Evolutionary conservation across 2,113 vertebrate species (phyloP).

Genomic region (Micromys minutus): DNA sequence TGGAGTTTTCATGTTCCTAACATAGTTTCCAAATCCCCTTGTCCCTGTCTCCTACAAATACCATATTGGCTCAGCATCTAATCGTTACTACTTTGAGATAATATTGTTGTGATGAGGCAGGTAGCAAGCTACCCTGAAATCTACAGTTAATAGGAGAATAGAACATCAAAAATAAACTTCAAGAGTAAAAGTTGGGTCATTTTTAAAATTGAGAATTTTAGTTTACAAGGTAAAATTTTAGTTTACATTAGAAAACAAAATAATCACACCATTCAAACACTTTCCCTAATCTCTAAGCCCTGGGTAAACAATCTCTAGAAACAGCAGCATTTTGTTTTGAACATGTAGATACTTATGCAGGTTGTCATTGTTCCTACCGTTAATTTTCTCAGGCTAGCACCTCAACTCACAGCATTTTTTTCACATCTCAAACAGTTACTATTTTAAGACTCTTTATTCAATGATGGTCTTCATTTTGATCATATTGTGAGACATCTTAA

Average conservation of each 20-base stretch:
- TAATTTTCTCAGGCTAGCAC: background rate
- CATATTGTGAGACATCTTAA: constrained; percentile 68
- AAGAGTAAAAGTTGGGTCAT: background rate
- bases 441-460: constrained; percentile 73
- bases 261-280: background rate
- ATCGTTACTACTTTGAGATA: background rate
- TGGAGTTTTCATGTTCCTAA: background rate
- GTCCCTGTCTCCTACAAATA: no score
- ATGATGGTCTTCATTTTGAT: constrained; percentile 67
- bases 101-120: background rate
- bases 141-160: background rate
- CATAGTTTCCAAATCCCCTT: background rate
- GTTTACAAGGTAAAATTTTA: background rate
- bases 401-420: constrained; percentile 42
- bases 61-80: background rate
- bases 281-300: background rate
- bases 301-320: fast-evolving
- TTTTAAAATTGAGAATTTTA: background rate
- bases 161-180: background rate
- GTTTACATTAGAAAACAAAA: background rate
- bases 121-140: constrained; percentile 7
- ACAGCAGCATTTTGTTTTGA: background rate
- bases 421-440: constrained; percentile 58
- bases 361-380: background rate
- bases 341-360: background rate